Percentiles rank a stretch among this genome's conserved stretches.
Evolutionary conservation across 92 coral and sea anemone species (phyloP).

Genomic region (Paragorgia papillata): DNA sequence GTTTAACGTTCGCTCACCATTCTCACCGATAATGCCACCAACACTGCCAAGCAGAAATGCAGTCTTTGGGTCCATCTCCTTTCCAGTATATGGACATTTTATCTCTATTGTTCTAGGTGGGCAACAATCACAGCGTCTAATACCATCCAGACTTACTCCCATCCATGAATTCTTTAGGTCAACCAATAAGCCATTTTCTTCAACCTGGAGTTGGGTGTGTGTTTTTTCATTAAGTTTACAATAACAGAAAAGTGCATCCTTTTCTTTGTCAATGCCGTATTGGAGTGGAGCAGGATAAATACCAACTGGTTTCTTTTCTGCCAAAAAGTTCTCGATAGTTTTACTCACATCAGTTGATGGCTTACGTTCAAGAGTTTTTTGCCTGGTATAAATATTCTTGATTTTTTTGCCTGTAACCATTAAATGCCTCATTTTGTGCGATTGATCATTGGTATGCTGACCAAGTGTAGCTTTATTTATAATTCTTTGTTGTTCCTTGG

Average conservation of each 20-base stretch:
- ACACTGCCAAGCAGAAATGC: conserved; percentile 1
- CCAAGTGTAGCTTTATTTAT: conserved; percentile 4
- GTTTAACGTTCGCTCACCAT: neutral
- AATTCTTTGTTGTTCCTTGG: conserved; percentile 16
- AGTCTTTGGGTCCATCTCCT: conserved; percentile 13
- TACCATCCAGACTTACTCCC: conserved; percentile 47
- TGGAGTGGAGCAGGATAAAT: conserved; percentile 19
- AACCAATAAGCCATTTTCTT: too few species aligned
- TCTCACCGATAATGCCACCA: too few species aligned
- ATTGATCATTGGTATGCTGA: neutral
- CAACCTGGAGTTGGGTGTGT: conserved; percentile 41
- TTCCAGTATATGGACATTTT: conserved; percentile 44
- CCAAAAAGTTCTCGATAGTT: conserved; percentile 35
- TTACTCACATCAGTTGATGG: conserved; percentile 23
- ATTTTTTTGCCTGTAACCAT: conserved; percentile 25
- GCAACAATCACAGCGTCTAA: conserved; percentile 35
- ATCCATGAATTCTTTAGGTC: too few species aligned
- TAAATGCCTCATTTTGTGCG: conserved; percentile 22
- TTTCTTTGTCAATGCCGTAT: conserved; percentile 56
- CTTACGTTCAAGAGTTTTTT: conserved; percentile 14
- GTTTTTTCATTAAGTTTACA: too few species aligned
- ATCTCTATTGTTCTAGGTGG: conserved; percentile 15
- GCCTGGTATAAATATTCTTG: conserved; percentile 4
- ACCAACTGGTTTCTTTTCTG: conserved; percentile 8
- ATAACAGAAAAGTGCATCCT: conserved; percentile 29